Base-by-base conservation (phyloP, 1,140 invertebrate genomes). In the Leptinotarsa lineolata region DNA sequence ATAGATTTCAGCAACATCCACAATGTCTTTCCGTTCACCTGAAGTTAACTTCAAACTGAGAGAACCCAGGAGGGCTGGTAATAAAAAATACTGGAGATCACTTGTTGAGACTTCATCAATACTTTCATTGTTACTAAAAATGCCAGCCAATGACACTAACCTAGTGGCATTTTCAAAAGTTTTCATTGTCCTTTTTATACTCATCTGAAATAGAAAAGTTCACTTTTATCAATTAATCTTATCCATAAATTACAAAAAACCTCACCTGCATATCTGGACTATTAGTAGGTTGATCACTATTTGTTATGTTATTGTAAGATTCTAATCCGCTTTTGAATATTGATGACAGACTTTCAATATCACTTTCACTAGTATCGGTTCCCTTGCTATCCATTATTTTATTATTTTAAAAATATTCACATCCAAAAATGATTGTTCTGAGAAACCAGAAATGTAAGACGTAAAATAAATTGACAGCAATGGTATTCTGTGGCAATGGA, bases 51-150 rank as follows among this genome's bases (percentile, higher is more conserved):
- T 93, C 68, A 92, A 85, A 13, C 88, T 89, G 0, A 96, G 85
- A 15, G 89, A 90, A 0, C 94, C 95, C 13, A 97, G 86, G n/a
- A 95, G 84, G 20, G 91, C 94, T 0, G 95, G 95, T 16, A 97
- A 81, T 1, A 97, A 83, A 64, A 97, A 88, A 79, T 94, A 95
- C 81, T 94, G 94, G 2, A 98, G 83, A 80, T 95, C 91, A 75
- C 92, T 90, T 15, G 95, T 95, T 0, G 94, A 85, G 13, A 98
- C 83, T 86, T 98, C 97, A 68, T 96, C 94, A 59, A 95, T 87
- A 24, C 86, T 87, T 88, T 98, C 97, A 86, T 98, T 98, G 44
- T 84, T 83, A 84, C 95, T 97, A 80, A 97, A 98, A 84, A 98
- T 88, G 61, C 89, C 91, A 0, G 92, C 86, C 54, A 91, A 74